A percentile compares a stretch with the other conserved stretches of the same genome.
Conservation (phyloP, 2,888 invertebrate genomes). For the Brachyptera putata region DNA sequence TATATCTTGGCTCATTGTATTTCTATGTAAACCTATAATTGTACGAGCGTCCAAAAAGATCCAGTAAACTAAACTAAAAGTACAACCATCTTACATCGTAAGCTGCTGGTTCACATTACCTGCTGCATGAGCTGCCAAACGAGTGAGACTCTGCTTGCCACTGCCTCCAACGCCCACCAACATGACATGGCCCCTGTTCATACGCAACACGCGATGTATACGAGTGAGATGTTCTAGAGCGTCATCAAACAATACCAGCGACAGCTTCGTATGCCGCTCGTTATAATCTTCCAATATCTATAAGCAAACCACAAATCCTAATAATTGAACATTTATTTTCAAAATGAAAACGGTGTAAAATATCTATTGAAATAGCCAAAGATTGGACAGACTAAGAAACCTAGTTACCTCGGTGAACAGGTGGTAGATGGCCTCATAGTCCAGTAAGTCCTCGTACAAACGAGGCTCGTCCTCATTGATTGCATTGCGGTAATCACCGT, state of each 20-base stretch:
- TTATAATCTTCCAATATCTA: conserved; percentile 83
- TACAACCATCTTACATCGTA: no score
- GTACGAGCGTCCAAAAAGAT: no score
- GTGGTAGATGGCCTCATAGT: conserved; percentile 84
- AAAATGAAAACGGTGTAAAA: conserved; percentile 8
- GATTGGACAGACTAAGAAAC: neutral
- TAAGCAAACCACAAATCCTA: neutral
- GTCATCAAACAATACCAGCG: conserved; percentile 85
- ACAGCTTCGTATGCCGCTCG: conserved; percentile 65
- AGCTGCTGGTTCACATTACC: no score
- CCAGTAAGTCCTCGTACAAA: conserved; percentile 83
- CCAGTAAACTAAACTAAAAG: no score
- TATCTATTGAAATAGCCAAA: neutral
- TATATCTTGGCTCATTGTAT: no score
- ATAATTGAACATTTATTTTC: neutral
- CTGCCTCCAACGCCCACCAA: conserved; percentile 86
- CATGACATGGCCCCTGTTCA: conserved; percentile 79
- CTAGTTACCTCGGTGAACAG: conserved; percentile 76
- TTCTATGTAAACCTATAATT: no score
- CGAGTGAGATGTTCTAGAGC: conserved; percentile 87
- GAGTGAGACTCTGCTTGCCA: conserved; percentile 79
- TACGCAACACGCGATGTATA: conserved; percentile 76
- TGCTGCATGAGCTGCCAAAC: conserved; percentile 78
- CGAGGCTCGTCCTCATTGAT: conserved; percentile 73
- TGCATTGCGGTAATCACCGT: conserved; percentile 85